These are phyloP conservation scores for Gonatopus flavifemur DNA, from an alignment of 1,140 invertebrate species.

Conservation along the genomic window DNA sequence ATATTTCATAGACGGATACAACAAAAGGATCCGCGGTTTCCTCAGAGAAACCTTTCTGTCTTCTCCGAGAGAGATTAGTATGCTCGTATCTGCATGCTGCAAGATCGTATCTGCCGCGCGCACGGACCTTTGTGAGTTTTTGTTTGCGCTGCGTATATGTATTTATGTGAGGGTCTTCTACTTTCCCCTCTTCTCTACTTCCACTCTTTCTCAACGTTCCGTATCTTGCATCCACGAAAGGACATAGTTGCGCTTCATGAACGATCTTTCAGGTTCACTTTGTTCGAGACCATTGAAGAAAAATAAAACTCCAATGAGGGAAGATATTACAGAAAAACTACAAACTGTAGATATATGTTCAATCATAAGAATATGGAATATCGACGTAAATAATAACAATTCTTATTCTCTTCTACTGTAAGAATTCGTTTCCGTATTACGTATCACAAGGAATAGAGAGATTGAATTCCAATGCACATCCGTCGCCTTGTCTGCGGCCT, in stretches of 20 bases:
- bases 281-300: too few relatives aligned
- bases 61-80: conserved; percentile 52
- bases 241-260: conserved; percentile 13
- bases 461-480: too few relatives aligned
- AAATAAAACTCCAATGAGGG: too few relatives aligned
- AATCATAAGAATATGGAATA: too few relatives aligned
- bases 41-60: conserved; percentile 21
- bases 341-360: too few relatives aligned
- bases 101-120: conserved; percentile 54
- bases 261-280: conserved; percentile 21
- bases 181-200: conserved; percentile 33
- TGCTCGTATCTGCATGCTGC: conserved; percentile 55
- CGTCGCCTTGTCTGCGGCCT: conserved; percentile 28
- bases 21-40: conserved; percentile 31
- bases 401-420: too few relatives aligned
- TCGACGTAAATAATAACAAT: too few relatives aligned
- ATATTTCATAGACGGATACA: conserved; percentile 35
- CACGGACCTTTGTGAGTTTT: conserved; percentile 53
- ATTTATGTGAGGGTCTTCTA: conserved; percentile 52
- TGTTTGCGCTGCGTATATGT: conserved; percentile 49
- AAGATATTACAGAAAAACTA: too few relatives aligned
- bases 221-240: conserved; percentile 13
- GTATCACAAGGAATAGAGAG: too few relatives aligned
- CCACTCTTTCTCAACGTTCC: conserved; percentile 5
- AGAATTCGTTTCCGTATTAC: too few relatives aligned